Percentiles rank a stretch among this genome's conserved stretches.
Evolutionary conservation across 2,888 invertebrate species (phyloP).

Genomic region (Arctia plantaginis): DNA sequence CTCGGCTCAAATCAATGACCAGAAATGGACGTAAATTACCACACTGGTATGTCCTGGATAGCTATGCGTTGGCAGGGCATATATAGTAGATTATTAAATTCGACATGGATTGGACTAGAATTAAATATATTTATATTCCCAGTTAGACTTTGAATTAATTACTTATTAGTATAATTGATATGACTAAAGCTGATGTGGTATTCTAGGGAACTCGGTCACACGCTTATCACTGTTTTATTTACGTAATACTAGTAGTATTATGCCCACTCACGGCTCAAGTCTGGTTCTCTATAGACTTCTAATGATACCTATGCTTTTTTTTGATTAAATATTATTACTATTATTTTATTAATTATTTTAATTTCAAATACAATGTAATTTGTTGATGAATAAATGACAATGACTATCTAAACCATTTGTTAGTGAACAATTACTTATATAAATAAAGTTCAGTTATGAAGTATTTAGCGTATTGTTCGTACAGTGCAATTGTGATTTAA

Average conservation of each 20-base stretch:
- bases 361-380: too few relatives aligned
- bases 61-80: not conserved
- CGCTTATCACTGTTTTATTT: constrained; percentile 21
- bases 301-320: constrained; percentile 19
- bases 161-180: not conserved
- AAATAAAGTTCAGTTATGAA: constrained; percentile 31
- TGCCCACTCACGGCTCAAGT: constrained; percentile 34
- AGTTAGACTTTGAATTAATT: not conserved
- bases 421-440: constrained; percentile 28
- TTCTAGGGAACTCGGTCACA: constrained; percentile 18
- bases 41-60: not conserved
- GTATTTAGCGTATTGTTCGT: constrained; percentile 25
- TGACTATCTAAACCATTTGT: constrained; percentile 25
- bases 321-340: too few relatives aligned
- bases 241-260: constrained; percentile 13
- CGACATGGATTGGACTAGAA: not conserved
- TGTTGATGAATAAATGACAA: too few relatives aligned
- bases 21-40: not conserved
- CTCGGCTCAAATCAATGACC: not conserved
- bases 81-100: not conserved
- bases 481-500: constrained; percentile 19
- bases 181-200: constrained; percentile 7
- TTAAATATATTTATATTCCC: not conserved
- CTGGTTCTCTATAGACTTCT: constrained; percentile 30
- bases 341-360: too few relatives aligned